Conservation (phyloP, 2,113 vertebrate species). For the Cyprinodon tularosa region DNA sequence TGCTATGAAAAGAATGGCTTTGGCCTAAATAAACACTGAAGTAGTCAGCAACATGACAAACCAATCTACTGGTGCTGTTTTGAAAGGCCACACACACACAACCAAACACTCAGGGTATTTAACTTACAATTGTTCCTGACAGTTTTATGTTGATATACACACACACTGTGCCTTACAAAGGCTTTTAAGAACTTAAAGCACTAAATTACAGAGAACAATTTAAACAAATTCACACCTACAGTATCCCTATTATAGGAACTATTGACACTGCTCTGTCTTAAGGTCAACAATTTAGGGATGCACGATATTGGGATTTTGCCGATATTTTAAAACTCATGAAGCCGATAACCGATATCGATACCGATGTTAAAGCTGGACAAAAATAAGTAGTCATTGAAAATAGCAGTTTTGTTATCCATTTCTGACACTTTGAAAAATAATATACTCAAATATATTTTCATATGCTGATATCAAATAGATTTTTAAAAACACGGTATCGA, state of each 20-base stretch:
- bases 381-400: too few species aligned
- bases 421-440: too few species aligned
- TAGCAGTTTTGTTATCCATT: too few species aligned
- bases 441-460: too few species aligned
- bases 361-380: too few species aligned
- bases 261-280: background rate
- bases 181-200: background rate
- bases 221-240: constrained; percentile 2
- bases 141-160: constrained; percentile 11
- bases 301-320: too few species aligned
- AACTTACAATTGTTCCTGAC: constrained; percentile 41
- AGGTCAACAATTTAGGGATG: constrained; percentile 8
- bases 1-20: constrained; percentile 40
- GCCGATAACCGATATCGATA: too few species aligned
- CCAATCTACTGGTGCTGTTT: constrained; percentile 58
- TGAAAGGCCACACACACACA: constrained; percentile 32
- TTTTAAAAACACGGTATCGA: too few species aligned
- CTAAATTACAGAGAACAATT: constrained; percentile 4
- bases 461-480: too few species aligned
- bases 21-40: constrained; percentile 68
- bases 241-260: background rate
- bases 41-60: constrained; percentile 73
- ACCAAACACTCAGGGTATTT: constrained; percentile 23
- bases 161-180: constrained; percentile 7
- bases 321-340: too few species aligned